Evolutionary conservation across 2,888 invertebrate species (phyloP).

Genomic region (Limnephilus marmoratus): DNA sequence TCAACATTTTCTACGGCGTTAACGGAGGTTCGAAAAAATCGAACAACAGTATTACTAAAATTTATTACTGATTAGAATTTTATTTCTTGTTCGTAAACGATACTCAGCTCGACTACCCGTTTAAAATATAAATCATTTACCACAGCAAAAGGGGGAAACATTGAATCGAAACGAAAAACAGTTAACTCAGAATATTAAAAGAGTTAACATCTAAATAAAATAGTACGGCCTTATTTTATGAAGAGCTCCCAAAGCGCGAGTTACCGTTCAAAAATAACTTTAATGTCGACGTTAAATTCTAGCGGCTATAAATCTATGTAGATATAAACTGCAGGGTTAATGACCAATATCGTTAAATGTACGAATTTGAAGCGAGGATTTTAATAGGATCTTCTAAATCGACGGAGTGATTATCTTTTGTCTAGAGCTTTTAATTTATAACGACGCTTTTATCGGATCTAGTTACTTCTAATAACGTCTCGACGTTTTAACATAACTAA

Average conservation of each 20-base stretch:
- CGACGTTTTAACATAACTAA: background rate
- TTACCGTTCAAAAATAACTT: conserved; percentile 2
- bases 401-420: background rate
- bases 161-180: background rate
- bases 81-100: background rate
- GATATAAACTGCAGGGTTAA: conserved; percentile 2
- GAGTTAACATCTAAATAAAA: background rate
- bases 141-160: background rate
- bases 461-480: background rate
- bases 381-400: background rate
- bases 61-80: background rate
- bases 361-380: background rate
- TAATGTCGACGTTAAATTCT: background rate
- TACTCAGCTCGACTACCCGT: background rate
- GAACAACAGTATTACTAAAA: background rate
- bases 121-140: background rate
- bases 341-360: conserved; percentile 2
- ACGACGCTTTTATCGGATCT: background rate
- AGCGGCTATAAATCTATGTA: background rate
- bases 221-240: background rate
- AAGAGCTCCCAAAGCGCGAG: background rate
- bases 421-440: background rate
- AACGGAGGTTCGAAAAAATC: too few species aligned
- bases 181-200: background rate
- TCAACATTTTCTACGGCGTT: too few species aligned